phyloP scores from a whole-genome alignment of 2,113 vertebrate genomes.

The Todiramphus saurophagus region DNA sequence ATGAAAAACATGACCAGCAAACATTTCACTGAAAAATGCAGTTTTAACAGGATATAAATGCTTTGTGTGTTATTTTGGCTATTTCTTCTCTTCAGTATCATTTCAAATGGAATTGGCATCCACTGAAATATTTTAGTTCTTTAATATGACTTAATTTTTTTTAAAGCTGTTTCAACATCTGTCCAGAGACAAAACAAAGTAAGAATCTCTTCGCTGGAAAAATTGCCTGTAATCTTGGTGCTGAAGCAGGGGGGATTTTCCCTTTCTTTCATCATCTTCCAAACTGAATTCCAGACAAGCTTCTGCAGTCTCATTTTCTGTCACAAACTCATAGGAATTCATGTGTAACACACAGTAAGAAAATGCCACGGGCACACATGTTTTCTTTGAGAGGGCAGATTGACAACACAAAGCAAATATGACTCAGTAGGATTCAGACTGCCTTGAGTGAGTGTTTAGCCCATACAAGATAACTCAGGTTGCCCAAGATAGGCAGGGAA shows the following conservation, averaged over 20 bases:
- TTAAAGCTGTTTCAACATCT: constrained; percentile 1
- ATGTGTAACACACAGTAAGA: not conserved
- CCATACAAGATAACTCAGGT: not conserved
- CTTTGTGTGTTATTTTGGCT: not conserved
- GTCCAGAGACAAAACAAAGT: not conserved
- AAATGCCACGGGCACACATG: not conserved
- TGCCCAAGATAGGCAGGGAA: not conserved
- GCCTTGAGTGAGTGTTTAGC: not conserved
- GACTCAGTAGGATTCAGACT: not conserved
- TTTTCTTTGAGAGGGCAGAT: not conserved
- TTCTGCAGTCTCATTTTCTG: not conserved
- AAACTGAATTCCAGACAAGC: constrained; percentile 18
- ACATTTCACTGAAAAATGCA: not conserved
- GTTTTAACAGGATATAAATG: not conserved
- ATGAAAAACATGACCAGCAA: not conserved
- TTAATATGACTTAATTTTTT: not conserved
- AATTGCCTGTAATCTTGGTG: not conserved
- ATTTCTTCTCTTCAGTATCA: not conserved
- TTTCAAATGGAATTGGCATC: not conserved
- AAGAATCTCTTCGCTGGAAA: not conserved
- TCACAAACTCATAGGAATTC: not conserved
- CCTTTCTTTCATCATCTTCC: constrained; percentile 12
- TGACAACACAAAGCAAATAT: not conserved
- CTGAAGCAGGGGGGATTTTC: not conserved
- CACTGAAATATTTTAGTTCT: not conserved